Percentiles rank a stretch among this genome's conserved stretches.
Conservation (phyloP, 2,113 vertebrate genomes). For the Macaca mulatta region DNA sequence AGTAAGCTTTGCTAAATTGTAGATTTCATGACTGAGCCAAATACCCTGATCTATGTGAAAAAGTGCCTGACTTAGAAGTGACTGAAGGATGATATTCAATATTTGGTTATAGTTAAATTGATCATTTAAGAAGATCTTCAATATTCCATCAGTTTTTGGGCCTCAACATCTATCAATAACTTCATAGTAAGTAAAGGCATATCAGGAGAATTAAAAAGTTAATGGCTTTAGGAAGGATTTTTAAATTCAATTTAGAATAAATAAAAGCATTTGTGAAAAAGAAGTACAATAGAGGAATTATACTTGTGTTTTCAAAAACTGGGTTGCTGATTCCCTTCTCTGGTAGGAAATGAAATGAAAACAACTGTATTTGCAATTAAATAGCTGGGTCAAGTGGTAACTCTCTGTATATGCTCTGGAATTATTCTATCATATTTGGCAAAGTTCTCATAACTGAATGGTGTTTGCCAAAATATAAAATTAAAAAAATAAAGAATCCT, state of each 20-base stretch:
- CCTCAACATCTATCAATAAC: neutral
- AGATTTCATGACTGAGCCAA: neutral
- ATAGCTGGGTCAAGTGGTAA: neutral
- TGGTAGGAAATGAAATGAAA: neutral
- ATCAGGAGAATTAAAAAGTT: neutral
- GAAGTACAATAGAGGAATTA: neutral
- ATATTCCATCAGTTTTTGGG: neutral
- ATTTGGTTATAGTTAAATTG: neutral
- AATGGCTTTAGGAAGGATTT: neutral
- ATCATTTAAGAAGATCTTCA: neutral
- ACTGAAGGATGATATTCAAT: neutral
- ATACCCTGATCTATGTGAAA: neutral
- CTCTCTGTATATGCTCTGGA: neutral
- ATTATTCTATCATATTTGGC: neutral
- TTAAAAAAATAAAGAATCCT: neutral
- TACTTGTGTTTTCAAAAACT: conserved; percentile 8
- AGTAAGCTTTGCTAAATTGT: neutral
- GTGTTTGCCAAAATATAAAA: neutral
- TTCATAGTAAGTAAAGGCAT: neutral
- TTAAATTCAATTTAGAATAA: conserved; percentile 8
- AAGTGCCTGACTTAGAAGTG: neutral
- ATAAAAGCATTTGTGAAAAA: neutral
- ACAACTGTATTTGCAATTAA: neutral
- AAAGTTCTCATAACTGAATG: conserved; percentile 13
- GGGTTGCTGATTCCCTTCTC: neutral